Percentiles rank a stretch among this genome's conserved stretches.
These are phyloP conservation scores for Mobula hypostoma DNA, from an alignment of 2,113 vertebrate species.

Conservation along the genomic window DNA sequence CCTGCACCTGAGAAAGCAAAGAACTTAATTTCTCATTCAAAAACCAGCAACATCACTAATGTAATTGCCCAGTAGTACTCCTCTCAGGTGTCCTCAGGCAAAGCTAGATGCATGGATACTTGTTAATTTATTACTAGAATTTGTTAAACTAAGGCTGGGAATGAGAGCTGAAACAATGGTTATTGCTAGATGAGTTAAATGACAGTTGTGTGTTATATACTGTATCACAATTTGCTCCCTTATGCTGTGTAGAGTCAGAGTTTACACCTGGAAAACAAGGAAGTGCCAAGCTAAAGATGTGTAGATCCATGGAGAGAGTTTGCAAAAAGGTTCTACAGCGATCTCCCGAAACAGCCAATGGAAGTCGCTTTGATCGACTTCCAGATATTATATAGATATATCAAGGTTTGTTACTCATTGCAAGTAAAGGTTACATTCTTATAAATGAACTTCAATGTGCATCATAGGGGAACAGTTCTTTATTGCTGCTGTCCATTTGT, in stretches of 20 bases:
- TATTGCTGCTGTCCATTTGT: background rate
- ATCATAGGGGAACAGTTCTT: background rate
- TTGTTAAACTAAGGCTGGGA: background rate
- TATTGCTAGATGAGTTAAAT: background rate
- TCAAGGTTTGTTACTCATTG: background rate
- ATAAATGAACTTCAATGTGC: background rate
- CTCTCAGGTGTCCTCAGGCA: background rate
- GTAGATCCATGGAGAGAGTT: background rate
- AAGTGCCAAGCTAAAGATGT: background rate
- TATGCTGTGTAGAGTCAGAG: background rate
- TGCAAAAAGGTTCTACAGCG: background rate
- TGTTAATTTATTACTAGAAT: background rate
- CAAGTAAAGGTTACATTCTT: background rate
- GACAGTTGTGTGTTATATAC: too few relatives aligned
- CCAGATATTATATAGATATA: background rate
- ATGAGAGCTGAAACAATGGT: background rate
- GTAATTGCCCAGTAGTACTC: background rate
- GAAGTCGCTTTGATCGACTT: background rate
- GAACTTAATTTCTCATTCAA: background rate
- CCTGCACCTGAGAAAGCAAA: background rate
- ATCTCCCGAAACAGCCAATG: background rate
- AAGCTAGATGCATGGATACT: background rate
- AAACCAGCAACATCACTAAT: background rate
- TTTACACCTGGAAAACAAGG: background rate
- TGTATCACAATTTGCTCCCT: background rate